Conservation (phyloP, 2,797 vertebrate genomes). For the Oreonectes daqikongensis region DNA sequence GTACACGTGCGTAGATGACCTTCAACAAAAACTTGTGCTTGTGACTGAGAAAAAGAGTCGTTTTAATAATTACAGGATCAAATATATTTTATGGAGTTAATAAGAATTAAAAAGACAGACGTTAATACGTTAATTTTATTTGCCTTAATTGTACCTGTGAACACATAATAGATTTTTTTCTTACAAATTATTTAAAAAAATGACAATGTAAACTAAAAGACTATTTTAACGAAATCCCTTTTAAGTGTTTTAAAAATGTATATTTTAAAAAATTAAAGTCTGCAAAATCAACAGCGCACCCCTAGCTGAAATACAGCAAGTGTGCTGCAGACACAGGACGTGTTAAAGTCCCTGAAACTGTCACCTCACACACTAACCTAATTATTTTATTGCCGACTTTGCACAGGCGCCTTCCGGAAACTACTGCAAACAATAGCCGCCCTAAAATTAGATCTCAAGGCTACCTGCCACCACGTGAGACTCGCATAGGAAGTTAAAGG, state of each 20-base stretch:
- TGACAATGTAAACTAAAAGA: too few relatives aligned
- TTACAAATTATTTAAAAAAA: not conserved
- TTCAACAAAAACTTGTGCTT: slow-evolving; percentile 38
- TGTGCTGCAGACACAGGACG: slow-evolving; percentile 22
- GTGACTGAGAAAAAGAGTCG: slow-evolving; percentile 26
- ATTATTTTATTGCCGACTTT: slow-evolving; percentile 59
- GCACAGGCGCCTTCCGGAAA: slow-evolving; percentile 50
- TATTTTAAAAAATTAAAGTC: too few relatives aligned
- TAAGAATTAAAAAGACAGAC: too few relatives aligned
- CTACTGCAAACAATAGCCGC: slow-evolving; percentile 60
- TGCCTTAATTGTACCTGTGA: not conserved
- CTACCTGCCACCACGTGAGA: slow-evolving; percentile 52
- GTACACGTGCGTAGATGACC: slow-evolving; percentile 39
- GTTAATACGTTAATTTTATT: not conserved
- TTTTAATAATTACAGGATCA: too few relatives aligned
- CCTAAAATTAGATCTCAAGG: slow-evolving; percentile 67
- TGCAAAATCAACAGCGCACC: not conserved
- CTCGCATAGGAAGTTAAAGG: slow-evolving; percentile 49
- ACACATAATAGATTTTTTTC: not conserved
- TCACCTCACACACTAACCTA: slow-evolving; percentile 57
- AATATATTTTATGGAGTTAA: too few relatives aligned
- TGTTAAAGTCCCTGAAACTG: slow-evolving; percentile 44
- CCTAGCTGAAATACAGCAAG: not conserved
- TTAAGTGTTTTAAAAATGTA: too few relatives aligned
- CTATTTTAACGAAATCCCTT: too few relatives aligned